Percentiles rank a stretch among this genome's conserved stretches.
Conservation (phyloP, 2,797 vertebrate species). For the Molossus alvarezi region DNA sequence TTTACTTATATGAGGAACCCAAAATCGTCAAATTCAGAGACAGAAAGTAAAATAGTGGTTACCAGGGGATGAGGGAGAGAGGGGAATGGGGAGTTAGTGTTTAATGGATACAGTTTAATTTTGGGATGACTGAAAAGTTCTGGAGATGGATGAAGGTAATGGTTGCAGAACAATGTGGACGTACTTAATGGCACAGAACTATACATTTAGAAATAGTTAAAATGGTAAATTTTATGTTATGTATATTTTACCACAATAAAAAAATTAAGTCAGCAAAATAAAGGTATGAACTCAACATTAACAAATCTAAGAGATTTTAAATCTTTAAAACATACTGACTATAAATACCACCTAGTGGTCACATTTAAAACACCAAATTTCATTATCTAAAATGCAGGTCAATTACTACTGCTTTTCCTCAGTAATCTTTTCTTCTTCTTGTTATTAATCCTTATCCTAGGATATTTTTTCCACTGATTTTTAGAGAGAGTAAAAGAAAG, state of each 20-base stretch:
- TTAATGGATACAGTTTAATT: conserved; percentile 9
- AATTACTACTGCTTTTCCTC: not conserved
- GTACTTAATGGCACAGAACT: not conserved
- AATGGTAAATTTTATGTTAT: not conserved
- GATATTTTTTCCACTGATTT: too few relatives aligned
- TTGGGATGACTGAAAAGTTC: not conserved
- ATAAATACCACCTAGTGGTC: conserved; percentile 88
- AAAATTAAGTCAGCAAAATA: conserved; percentile 60
- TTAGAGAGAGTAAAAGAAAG: too few relatives aligned
- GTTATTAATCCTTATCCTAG: too few relatives aligned
- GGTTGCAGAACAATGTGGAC: not conserved
- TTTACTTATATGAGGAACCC: not conserved
- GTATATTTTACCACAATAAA: conserved; percentile 42
- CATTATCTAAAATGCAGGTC: conserved; percentile 7
- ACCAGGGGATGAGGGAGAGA: not conserved
- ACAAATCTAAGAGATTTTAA: conserved; percentile 22
- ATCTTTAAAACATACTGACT: conserved; percentile 50
- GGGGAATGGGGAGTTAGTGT: not conserved
- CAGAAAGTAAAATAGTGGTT: not conserved
- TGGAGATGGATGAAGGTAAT: not conserved
- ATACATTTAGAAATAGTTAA: conserved; percentile 1
- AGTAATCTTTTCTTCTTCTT: not conserved
- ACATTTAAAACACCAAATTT: conserved; percentile 71
- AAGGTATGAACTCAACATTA: conserved; percentile 47
- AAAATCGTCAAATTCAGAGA: not conserved